phyloP scores from a whole-genome alignment of 2,113 vertebrate genomes.

The Sapajus apella region DNA sequence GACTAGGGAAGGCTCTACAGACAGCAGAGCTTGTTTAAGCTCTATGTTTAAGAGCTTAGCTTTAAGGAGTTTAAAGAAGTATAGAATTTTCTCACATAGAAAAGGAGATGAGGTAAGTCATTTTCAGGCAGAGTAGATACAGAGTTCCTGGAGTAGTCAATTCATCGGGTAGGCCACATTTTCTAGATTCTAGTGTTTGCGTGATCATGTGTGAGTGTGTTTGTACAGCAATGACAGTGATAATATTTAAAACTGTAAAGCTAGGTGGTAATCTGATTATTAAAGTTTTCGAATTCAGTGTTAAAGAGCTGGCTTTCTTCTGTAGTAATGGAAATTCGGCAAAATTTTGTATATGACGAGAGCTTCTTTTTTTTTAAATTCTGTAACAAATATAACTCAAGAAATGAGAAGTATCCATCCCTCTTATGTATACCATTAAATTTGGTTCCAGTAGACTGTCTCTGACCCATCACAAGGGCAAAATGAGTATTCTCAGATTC shows the following conservation, averaged over 20 bases:
- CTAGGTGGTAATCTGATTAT: not conserved
- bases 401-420: not conserved
- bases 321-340: not conserved
- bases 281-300: not conserved
- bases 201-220: not conserved
- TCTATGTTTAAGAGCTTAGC: too few species aligned
- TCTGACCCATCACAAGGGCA: too few species aligned
- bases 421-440: not conserved
- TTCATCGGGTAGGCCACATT: not conserved
- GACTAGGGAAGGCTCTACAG: not conserved
- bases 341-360: not conserved
- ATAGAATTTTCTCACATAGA: not conserved
- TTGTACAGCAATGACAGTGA: not conserved
- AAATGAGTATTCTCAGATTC: not conserved
- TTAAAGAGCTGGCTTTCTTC: not conserved
- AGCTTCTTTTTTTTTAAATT: not conserved
- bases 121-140: not conserved
- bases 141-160: not conserved
- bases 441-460: not conserved
- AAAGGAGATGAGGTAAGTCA: not conserved
- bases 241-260: not conserved
- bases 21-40: not conserved
- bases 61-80: not conserved
- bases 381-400: not conserved
- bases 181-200: not conserved